A percentile compares a stretch with the other conserved stretches of the same genome.
These are phyloP conservation scores for Crioceris asparagi DNA, from an alignment of 2,888 invertebrate species.

Conservation along the genomic window DNA sequence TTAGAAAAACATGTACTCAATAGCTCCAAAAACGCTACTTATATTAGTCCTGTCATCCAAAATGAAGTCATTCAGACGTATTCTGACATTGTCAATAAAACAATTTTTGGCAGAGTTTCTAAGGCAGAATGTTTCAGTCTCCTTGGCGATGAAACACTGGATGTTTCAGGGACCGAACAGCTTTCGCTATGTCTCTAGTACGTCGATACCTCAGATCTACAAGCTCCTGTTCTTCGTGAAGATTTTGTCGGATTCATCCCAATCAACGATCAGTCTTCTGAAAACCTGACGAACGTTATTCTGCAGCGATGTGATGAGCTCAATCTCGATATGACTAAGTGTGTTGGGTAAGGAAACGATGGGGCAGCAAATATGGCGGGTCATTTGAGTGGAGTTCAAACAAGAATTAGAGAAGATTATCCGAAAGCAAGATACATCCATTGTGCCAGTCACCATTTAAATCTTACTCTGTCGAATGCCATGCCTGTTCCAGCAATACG, in stretches of 20 bases:
- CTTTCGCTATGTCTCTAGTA: neutral
- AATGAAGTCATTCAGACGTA: slow-evolving; percentile 1
- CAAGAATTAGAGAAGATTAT: slow-evolving; percentile 2
- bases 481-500: slow-evolving; percentile 1
- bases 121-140: neutral
- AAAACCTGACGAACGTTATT: neutral
- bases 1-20: neutral
- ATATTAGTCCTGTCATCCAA: slow-evolving; percentile 1
- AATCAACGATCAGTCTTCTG: neutral
- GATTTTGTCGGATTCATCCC: slow-evolving; percentile 4
- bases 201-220: neutral
- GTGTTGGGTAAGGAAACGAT: neutral
- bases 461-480: neutral
- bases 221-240: slow-evolving; percentile 1
- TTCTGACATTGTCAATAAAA: neutral
- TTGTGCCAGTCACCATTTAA: neutral
- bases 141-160: slow-evolving; percentile 2
- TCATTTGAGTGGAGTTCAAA: neutral
- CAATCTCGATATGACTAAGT: neutral
- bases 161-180: slow-evolving; percentile 3
- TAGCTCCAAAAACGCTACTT: neutral
- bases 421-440: slow-evolving; percentile 1
- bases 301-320: neutral
- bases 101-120: neutral
- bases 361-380: slow-evolving; percentile 1